A percentile compares a stretch with the other conserved stretches of the same genome.
These are phyloP conservation scores for Drosophila aldrichi DNA, from an alignment of 2,888 invertebrate species.

Conservation along the genomic window DNA sequence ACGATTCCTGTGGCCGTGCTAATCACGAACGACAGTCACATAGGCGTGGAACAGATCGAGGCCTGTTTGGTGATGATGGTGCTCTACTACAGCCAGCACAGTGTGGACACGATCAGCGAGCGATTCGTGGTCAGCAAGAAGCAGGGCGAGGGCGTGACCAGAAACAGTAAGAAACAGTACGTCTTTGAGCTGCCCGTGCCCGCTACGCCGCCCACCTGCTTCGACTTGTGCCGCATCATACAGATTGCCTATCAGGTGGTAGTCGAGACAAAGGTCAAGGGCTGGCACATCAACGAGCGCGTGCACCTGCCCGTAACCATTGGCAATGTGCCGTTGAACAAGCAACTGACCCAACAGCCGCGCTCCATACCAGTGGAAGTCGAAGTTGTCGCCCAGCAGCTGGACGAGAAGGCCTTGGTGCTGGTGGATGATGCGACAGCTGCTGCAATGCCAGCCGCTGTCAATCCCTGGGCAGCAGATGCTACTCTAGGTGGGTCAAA, in stretches of 20 bases:
- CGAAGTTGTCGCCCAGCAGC: slow-evolving; percentile 46
- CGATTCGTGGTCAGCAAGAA: slow-evolving; percentile 67
- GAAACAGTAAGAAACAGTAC: slow-evolving; percentile 69
- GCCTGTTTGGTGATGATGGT: slow-evolving; percentile 75
- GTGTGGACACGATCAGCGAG: slow-evolving; percentile 60
- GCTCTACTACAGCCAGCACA: slow-evolving; percentile 63
- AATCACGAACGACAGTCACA: slow-evolving; percentile 87
- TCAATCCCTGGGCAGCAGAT: slow-evolving; percentile 68
- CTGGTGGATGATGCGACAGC: slow-evolving; percentile 30
- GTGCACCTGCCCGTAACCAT: slow-evolving; percentile 81
- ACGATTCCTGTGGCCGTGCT: slow-evolving; percentile 83
- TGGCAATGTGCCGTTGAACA: slow-evolving; percentile 80
- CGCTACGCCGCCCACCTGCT: slow-evolving; percentile 82
- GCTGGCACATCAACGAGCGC: slow-evolving; percentile 69
- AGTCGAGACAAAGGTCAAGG: slow-evolving; percentile 74
- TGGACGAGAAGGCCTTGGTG: slow-evolving; percentile 60
- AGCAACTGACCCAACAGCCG: slow-evolving; percentile 40
- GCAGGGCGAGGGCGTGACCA: slow-evolving; percentile 62
- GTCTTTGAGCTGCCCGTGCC: slow-evolving; percentile 76
- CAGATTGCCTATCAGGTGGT: slow-evolving; percentile 81
- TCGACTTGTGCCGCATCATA: slow-evolving; percentile 78
- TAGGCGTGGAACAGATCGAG: slow-evolving; percentile 83
- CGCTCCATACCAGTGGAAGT: slow-evolving; percentile 31
- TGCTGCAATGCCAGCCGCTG: neutral
- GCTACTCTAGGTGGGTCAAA: slow-evolving; percentile 56